A percentile compares a stretch with the other conserved stretches of the same genome.
phyloP scores from a whole-genome alignment of 2,888 invertebrate genomes.

The Drosophila phalerata region DNA sequence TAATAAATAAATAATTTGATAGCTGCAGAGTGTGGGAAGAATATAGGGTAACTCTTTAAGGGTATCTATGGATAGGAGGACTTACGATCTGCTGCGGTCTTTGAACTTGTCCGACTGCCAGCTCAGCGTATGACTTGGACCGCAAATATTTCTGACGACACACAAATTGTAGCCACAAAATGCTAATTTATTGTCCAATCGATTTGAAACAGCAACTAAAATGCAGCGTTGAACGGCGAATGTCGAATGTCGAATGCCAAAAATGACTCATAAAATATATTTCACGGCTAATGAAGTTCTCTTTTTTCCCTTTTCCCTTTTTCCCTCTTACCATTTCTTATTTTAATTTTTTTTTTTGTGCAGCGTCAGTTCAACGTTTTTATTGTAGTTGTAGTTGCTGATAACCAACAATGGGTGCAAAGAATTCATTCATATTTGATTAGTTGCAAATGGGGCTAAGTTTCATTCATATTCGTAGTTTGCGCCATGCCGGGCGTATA shows the following conservation, averaged over 20 bases:
- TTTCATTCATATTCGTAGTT: slow-evolving; percentile 33
- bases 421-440: slow-evolving; percentile 18
- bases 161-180: slow-evolving; percentile 66
- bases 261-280: slow-evolving; percentile 66
- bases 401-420: not conserved
- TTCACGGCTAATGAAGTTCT: slow-evolving; percentile 47
- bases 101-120: slow-evolving; percentile 58
- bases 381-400: not conserved
- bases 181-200: slow-evolving; percentile 77
- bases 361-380: not conserved
- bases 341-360: not conserved
- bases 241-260: slow-evolving; percentile 22
- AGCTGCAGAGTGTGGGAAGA: not conserved
- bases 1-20: not conserved
- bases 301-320: not conserved
- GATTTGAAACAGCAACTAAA: slow-evolving; percentile 78
- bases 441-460: not conserved
- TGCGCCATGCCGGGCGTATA: slow-evolving; percentile 42
- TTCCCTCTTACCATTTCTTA: too few species aligned
- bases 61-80: not conserved
- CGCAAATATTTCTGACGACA: slow-evolving; percentile 43
- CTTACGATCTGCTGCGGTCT: slow-evolving; percentile 38
- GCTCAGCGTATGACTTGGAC: slow-evolving; percentile 61
- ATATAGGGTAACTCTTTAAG: not conserved
- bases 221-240: slow-evolving; percentile 27